Conservation (phyloP, 2,888 invertebrate species). For the Himalopsyche anomala region DNA sequence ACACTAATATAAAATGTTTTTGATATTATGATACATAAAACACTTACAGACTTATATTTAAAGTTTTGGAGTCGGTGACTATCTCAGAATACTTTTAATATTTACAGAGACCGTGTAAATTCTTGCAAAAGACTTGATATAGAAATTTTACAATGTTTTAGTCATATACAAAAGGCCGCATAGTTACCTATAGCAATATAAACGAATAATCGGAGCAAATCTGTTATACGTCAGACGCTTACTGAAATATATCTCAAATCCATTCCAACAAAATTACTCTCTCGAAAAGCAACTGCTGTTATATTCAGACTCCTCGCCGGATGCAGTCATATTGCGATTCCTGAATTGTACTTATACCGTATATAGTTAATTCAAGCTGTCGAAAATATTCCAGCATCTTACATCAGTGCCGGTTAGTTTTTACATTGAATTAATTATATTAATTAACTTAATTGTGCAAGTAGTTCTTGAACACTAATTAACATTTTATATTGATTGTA, state of each 20-base stretch:
- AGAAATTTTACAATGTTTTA: conserved; percentile 15
- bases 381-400: too few species aligned
- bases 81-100: conserved; percentile 24
- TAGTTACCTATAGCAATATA: conserved; percentile 24
- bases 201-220: not conserved
- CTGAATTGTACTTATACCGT: too few species aligned
- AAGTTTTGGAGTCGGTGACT: not conserved
- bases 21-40: not conserved
- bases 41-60: not conserved
- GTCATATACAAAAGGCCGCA: conserved; percentile 36
- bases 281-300: not conserved
- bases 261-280: too few species aligned
- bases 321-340: too few species aligned
- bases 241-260: not conserved
- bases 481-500: too few species aligned
- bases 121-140: conserved; percentile 4
- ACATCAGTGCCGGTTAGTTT: too few species aligned
- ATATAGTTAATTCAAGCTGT: too few species aligned
- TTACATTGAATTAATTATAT: too few species aligned
- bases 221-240: not conserved
- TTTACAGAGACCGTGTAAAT: not conserved
- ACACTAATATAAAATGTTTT: too few species aligned
- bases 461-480: too few species aligned
- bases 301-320: too few species aligned
- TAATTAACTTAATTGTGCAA: too few species aligned